These are phyloP conservation scores for Ceyx margarethae DNA, from an alignment of 2,113 vertebrate genomes.

Conservation along the genomic window DNA sequence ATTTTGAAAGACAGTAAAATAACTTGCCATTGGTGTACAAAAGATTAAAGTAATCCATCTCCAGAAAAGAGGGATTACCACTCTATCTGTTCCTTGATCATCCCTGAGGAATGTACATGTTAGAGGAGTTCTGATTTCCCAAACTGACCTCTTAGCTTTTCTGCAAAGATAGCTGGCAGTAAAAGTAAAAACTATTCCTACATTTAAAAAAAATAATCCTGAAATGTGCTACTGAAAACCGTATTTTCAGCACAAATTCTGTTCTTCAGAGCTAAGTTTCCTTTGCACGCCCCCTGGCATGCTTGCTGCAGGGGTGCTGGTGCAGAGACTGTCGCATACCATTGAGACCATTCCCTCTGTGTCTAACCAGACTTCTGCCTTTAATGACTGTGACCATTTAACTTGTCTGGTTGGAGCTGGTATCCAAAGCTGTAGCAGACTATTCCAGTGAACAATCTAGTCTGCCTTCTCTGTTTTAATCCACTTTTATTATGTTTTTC, in stretches of 20 bases:
- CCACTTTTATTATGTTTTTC: not conserved
- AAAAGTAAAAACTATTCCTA: not conserved
- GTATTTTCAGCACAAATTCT: not conserved
- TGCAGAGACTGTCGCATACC: not conserved
- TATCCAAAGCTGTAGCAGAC: not conserved
- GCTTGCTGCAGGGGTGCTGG: not conserved
- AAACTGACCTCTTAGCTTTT: not conserved
- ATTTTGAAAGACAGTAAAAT: not conserved
- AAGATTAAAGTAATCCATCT: not conserved
- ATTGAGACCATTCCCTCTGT: rapidly evolving
- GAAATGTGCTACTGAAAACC: not conserved
- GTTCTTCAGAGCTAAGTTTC: not conserved
- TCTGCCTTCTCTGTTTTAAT: not conserved
- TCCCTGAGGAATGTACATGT: rapidly evolving
- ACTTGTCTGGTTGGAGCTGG: not conserved
- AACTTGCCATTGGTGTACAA: not conserved
- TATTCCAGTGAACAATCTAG: not conserved
- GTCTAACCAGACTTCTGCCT: not conserved
- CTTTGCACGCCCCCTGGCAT: not conserved
- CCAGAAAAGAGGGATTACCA: not conserved
- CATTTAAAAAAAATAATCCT: not conserved
- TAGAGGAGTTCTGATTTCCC: not conserved
- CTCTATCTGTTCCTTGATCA: not conserved
- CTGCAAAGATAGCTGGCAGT: not conserved
- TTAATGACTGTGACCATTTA: not conserved